Evolutionary conservation across 2,113 vertebrate genomes (phyloP).

Genomic region (Cyanoliseus patagonus): DNA sequence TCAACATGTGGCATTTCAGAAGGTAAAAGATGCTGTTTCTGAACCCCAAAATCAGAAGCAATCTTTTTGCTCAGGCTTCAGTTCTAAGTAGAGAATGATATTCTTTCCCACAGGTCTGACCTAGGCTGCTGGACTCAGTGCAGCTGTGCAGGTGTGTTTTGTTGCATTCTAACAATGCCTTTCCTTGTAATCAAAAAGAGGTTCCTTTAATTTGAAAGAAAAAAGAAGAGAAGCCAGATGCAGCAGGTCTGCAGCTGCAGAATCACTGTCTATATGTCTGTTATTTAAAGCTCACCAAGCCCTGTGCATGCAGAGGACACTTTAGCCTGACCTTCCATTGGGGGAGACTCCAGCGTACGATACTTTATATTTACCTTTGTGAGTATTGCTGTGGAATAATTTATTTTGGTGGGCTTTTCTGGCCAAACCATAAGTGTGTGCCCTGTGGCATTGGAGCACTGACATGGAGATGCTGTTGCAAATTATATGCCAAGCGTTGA

Average conservation of each 20-base stretch:
- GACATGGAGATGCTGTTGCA: not conserved
- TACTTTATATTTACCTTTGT: not conserved
- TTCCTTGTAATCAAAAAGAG: not conserved
- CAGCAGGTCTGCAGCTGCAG: not conserved
- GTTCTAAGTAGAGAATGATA: not conserved
- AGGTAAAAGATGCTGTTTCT: not conserved
- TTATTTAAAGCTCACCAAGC: not conserved
- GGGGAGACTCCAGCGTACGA: not conserved
- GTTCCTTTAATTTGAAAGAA: not conserved
- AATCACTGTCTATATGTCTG: not conserved
- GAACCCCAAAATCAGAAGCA: not conserved
- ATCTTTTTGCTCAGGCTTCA: not conserved
- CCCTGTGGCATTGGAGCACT: not conserved
- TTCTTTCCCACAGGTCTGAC: not conserved
- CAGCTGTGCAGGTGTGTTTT: not conserved
- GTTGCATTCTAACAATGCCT: not conserved
- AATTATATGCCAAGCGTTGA: not conserved
- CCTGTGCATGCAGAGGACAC: not conserved
- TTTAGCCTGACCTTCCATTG: not conserved
- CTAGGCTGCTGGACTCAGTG: not conserved
- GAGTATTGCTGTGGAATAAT: not conserved
- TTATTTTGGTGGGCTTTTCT: slow-evolving; percentile 6
- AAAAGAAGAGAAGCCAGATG: not conserved
- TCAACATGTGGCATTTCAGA: not conserved
- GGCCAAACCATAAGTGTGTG: not conserved